A percentile compares a stretch with the other conserved stretches of the same genome.
phyloP scores from a whole-genome alignment of 2,113 vertebrate species.

The Calyptommatus sinebrachiatus region DNA sequence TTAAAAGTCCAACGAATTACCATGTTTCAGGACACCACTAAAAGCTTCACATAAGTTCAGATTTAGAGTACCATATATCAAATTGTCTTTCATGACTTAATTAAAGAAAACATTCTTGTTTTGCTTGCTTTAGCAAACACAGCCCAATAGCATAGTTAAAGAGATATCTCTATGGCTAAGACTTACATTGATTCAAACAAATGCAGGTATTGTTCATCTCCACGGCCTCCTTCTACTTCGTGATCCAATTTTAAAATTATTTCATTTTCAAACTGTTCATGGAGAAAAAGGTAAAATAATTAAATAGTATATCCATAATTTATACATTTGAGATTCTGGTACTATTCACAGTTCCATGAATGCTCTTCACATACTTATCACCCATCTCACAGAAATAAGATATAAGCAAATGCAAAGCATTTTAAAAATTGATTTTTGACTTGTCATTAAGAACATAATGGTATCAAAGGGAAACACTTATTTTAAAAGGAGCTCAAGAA shows the following conservation, averaged over 20 bases:
- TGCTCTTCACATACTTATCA: neutral
- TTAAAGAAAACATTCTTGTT: neutral
- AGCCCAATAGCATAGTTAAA: neutral
- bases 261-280: conserved; percentile 92
- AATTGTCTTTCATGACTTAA: neutral
- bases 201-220: conserved; percentile 93
- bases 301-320: neutral
- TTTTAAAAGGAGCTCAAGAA: neutral
- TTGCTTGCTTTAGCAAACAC: neutral
- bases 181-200: conserved; percentile 92
- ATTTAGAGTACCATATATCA: neutral
- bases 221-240: conserved; percentile 94
- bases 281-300: conserved; percentile 1
- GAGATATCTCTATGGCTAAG: neutral
- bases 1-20: neutral
- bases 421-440: neutral
- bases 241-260: conserved; percentile 97
- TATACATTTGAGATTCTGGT: neutral
- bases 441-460: neutral
- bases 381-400: neutral
- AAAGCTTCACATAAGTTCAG: neutral
- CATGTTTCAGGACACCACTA: neutral
- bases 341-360: neutral
- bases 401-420: neutral
- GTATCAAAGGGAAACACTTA: neutral